phyloP scores from a whole-genome alignment of 2,113 vertebrate genomes.

The Megaceryle maxima region DNA sequence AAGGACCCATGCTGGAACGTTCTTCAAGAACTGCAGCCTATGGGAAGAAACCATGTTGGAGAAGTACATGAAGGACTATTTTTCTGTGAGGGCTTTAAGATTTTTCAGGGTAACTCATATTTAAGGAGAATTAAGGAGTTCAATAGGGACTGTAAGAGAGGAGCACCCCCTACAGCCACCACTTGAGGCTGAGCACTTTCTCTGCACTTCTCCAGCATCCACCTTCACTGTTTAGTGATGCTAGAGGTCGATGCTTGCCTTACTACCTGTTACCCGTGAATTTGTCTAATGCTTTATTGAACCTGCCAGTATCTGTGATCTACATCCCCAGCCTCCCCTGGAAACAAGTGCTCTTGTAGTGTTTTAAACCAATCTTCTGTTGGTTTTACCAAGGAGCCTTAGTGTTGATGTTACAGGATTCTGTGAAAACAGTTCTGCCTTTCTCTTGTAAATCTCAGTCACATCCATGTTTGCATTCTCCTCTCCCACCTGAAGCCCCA shows the following conservation, averaged over 20 bases:
- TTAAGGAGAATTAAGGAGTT: too few relatives aligned
- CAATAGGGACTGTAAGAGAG: too few relatives aligned
- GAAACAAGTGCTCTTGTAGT: not conserved
- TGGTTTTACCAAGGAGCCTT: not conserved
- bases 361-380: not conserved
- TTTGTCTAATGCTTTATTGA: not conserved
- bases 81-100: too few relatives aligned
- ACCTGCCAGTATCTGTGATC: not conserved
- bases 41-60: too few relatives aligned
- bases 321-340: not conserved
- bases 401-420: not conserved
- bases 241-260: not conserved
- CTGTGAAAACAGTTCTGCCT: not conserved
- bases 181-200: not conserved
- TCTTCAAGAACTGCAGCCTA: too few relatives aligned
- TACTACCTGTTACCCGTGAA: not conserved
- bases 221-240: not conserved
- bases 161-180: not conserved
- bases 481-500: not conserved
- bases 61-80: too few relatives aligned
- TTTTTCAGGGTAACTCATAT: too few relatives aligned
- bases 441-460: not conserved
- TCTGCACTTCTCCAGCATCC: not conserved
- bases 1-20: too few relatives aligned
- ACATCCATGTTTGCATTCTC: fast-evolving